Conservation (phyloP, 2,888 invertebrate genomes). For the Aradus depressus region DNA sequence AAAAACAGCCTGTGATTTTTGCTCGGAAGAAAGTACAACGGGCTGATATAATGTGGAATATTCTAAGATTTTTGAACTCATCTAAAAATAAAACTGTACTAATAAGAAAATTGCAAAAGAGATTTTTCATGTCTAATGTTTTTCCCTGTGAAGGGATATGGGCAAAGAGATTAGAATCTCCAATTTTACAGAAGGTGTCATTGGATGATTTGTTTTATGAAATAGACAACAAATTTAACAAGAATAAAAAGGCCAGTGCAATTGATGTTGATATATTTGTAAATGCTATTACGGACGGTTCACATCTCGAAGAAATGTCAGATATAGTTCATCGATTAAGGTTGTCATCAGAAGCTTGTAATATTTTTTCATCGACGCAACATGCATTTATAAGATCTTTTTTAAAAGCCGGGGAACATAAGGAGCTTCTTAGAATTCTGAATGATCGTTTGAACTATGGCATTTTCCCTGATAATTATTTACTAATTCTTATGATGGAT, state of each 20-base stretch:
- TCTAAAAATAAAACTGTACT: no score
- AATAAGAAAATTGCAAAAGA: no score
- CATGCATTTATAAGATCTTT: constrained; percentile 64
- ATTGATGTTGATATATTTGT: constrained; percentile 76
- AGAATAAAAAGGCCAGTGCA: constrained; percentile 52
- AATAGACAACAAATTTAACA: constrained; percentile 54
- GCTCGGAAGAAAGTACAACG: no score
- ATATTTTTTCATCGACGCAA: constrained; percentile 64
- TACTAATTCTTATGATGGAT: constrained; percentile 70
- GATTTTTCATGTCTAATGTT: constrained; percentile 43
- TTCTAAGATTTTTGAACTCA: no score
- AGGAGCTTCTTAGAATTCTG: constrained; percentile 58
- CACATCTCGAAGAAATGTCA: constrained; percentile 56
- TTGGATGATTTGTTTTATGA: constrained; percentile 56
- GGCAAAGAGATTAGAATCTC: constrained; percentile 50
- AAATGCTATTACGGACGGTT: constrained; percentile 48
- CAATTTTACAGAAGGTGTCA: constrained; percentile 52
- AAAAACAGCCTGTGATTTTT: no score
- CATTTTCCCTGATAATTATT: constrained; percentile 73
- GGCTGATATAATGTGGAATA: no score
- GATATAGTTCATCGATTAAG: constrained; percentile 61
- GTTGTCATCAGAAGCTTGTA: constrained; percentile 55
- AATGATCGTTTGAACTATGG: constrained; percentile 79
- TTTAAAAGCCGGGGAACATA: constrained; percentile 44
- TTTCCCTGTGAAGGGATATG: constrained; percentile 62